Conservation (phyloP, 2,797 vertebrate genomes). For the Gallinago solitaria region DNA sequence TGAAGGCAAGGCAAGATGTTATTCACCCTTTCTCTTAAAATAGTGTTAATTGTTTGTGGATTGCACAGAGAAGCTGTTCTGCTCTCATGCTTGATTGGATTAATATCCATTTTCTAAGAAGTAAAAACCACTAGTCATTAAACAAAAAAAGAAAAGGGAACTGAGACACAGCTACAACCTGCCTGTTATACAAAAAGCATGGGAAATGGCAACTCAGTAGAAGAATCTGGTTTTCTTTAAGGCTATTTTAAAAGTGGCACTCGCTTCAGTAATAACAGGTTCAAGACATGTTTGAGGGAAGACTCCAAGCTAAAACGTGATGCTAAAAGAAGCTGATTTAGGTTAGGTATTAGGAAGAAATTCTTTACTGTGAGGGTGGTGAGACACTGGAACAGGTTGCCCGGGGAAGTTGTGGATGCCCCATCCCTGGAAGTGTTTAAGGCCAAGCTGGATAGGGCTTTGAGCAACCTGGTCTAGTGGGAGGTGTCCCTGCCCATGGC, state of each 20-base stretch:
- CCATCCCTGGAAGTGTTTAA: too few relatives aligned
- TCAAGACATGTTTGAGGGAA: not conserved
- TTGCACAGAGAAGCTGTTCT: not conserved
- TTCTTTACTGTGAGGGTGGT: too few relatives aligned
- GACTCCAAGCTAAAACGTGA: not conserved
- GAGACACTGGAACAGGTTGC: too few relatives aligned
- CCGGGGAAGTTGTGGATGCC: too few relatives aligned
- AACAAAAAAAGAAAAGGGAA: not conserved
- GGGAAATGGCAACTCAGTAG: not conserved
- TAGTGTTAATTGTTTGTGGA: not conserved
- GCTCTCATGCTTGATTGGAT: not conserved
- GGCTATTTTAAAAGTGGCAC: not conserved
- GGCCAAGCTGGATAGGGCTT: too few relatives aligned
- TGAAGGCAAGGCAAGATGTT: not conserved
- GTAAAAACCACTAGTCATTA: not conserved
- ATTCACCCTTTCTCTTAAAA: not conserved
- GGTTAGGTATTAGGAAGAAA: too few relatives aligned
- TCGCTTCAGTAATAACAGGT: not conserved
- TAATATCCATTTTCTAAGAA: not conserved
- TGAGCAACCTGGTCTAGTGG: too few relatives aligned
- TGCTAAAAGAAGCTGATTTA: not conserved
- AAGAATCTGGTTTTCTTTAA: not conserved
- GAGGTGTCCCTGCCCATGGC: too few relatives aligned
- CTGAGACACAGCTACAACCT: not conserved
- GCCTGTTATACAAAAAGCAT: not conserved